Base-by-base conservation (phyloP, 2,797 vertebrate species). In the Adrianichthys oophorus region DNA sequence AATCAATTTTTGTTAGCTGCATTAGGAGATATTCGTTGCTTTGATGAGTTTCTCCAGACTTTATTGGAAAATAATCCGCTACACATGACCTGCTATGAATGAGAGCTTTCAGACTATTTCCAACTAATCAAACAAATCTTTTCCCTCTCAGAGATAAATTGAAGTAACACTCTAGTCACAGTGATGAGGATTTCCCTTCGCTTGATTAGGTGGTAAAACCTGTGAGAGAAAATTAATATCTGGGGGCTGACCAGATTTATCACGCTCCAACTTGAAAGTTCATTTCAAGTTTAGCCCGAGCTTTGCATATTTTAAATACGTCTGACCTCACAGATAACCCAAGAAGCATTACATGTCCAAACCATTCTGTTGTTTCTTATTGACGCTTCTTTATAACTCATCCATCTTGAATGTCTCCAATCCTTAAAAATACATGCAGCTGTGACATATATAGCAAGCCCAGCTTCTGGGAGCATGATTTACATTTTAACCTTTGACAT, bases 131-230 rank as follows among this genome's bases (percentile, higher is more conserved):
- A 21, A 23, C 32, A 37, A 37, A 37, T 37, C 32, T 37, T 37
- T n/a, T 44, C 52, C 41, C 29, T 66, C 48, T 55, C 19, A 19
- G 19, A 56, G 57, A 47, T 57, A 67, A 59, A 52, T 70, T 56
- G 32, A 70, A 46, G 19, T 44, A 75, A 72, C 68, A 48, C 61
- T 40, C 45, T 24, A 45, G 53, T 46, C 75, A 52, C 46, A 55
- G 41, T 61, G 29, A 52, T 70, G 58, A 53, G 50, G 51, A 5
- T 32, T 65, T 74, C 70, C 15, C 43, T 48, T 67, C 65, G 26
- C 75, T 70, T 45, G 67, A 78, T 82, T 68, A 65, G 74, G 82
- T 62, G 65, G 3, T 32, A 26, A 1, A 7, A 17, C 60, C 78
- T 78, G 65, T 85, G 45, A 45, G 19, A 69, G 50, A 59, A 73